phyloP scores from a whole-genome alignment of 2,888 invertebrate genomes.

The Leptodirus hochenwartii region DNA sequence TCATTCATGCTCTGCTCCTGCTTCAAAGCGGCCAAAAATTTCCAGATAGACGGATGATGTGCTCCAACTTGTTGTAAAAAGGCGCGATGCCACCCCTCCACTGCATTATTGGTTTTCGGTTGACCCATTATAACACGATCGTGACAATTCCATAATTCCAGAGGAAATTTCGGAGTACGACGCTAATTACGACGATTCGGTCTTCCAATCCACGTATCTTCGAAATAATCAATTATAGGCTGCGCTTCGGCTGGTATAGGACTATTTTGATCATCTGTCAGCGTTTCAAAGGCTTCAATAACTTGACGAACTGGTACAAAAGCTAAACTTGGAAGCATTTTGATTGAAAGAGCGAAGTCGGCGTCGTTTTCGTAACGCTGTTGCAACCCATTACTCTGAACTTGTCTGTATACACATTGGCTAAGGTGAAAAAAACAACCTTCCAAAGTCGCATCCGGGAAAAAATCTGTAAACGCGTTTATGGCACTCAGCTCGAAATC shows the following conservation, averaged over 20 bases:
- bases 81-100: slow-evolving; percentile 11
- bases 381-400: too few species aligned
- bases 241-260: slow-evolving; percentile 4
- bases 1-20: slow-evolving; percentile 9
- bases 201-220: slow-evolving; percentile 10
- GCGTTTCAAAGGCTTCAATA: slow-evolving; percentile 1
- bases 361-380: slow-evolving; percentile 8
- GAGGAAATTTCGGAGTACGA: slow-evolving; percentile 5
- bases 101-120: slow-evolving; percentile 10
- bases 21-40: slow-evolving; percentile 10
- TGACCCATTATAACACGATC: slow-evolving; percentile 2
- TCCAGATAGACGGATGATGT: slow-evolving; percentile 10
- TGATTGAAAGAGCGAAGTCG: slow-evolving; percentile 10
- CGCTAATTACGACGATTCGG: slow-evolving; percentile 6
- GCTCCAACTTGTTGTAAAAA: slow-evolving; percentile 8
- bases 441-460: too few species aligned
- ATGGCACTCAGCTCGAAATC: too few species aligned
- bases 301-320: slow-evolving; percentile 10
- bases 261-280: slow-evolving; percentile 5
- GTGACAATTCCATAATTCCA: slow-evolving; percentile 6
- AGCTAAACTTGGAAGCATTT: slow-evolving; percentile 10
- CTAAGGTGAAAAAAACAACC: too few species aligned
- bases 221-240: slow-evolving; percentile 8
- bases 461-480: too few species aligned
- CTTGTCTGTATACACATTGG: too few species aligned